These are phyloP conservation scores for Scaptomyza flava DNA, from an alignment of 2,888 invertebrate genomes.

Conservation along the genomic window DNA sequence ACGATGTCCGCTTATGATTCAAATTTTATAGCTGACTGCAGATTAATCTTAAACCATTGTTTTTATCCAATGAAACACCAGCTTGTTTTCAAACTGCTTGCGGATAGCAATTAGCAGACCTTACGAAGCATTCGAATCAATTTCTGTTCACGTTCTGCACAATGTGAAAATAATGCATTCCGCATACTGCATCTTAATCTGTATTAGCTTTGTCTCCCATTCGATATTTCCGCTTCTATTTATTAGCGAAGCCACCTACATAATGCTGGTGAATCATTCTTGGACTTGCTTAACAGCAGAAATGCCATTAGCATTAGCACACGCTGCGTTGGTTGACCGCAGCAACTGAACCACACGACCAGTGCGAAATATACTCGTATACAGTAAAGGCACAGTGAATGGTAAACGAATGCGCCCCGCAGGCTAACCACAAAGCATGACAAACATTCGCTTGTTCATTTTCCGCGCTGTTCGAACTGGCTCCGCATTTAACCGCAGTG, in stretches of 20 bases:
- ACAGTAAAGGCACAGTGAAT: conserved; percentile 30
- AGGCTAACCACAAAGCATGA: conserved; percentile 40
- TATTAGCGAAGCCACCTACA: not conserved
- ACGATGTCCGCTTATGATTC: conserved; percentile 29
- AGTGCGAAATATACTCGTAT: conserved; percentile 20
- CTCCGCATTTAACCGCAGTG: conserved; percentile 46
- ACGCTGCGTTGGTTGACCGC: conserved; percentile 50
- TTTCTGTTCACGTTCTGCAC: too few relatives aligned
- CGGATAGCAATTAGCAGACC: too few relatives aligned
- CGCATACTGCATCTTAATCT: not conserved
- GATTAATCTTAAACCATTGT: conserved; percentile 25
- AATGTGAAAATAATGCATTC: not conserved
- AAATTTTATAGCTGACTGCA: conserved; percentile 57
- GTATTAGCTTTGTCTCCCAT: conserved; percentile 7
- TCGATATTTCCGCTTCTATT: conserved; percentile 19
- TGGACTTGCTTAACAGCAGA: conserved; percentile 43
- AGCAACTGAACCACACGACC: conserved; percentile 50
- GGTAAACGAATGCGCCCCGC: conserved; percentile 38
- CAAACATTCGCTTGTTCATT: conserved; percentile 39
- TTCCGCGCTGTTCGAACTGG: not conserved
- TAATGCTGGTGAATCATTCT: conserved; percentile 19
- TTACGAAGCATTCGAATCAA: not conserved
- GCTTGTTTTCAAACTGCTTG: not conserved
- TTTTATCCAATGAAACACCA: conserved; percentile 13
- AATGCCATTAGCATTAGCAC: conserved; percentile 71